phyloP scores from a whole-genome alignment of 1,140 invertebrate genomes.

The Reticulitermes speratus region DNA sequence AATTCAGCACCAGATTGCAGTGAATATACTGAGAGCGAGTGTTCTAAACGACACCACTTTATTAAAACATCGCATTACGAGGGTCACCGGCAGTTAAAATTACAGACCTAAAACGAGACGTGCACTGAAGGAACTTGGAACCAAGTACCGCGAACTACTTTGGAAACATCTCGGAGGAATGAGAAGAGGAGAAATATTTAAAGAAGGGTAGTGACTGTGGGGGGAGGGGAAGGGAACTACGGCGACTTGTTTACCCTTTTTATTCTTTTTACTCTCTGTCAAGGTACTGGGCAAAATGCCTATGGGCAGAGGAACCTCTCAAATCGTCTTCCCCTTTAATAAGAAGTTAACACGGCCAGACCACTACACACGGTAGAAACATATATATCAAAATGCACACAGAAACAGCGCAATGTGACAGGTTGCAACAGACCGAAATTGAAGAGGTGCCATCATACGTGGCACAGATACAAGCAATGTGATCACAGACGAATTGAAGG shows the following conservation, averaged over 20 bases:
- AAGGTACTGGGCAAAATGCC: slow-evolving; percentile 13
- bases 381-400: neutral
- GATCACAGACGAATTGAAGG: too few species aligned
- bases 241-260: neutral
- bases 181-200: neutral
- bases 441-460: neutral
- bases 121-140: neutral
- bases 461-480: too few species aligned
- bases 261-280: neutral
- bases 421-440: neutral
- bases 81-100: neutral
- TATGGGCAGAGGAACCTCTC: neutral
- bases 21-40: neutral
- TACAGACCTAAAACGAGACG: neutral
- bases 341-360: neutral
- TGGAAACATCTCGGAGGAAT: neutral
- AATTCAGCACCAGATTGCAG: too few species aligned
- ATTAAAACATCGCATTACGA: too few species aligned
- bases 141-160: neutral
- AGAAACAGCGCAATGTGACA: neutral
- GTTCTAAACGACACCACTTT: neutral
- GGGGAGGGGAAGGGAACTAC: neutral
- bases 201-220: neutral
- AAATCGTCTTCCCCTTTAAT: slow-evolving; percentile 1
- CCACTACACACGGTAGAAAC: slow-evolving; percentile 8